Evolutionary conservation across 2,888 invertebrate genomes (phyloP), one percentile per base, ranked within the genome.

Genomic region (Leptinotarsa rubiginosa): DNA sequence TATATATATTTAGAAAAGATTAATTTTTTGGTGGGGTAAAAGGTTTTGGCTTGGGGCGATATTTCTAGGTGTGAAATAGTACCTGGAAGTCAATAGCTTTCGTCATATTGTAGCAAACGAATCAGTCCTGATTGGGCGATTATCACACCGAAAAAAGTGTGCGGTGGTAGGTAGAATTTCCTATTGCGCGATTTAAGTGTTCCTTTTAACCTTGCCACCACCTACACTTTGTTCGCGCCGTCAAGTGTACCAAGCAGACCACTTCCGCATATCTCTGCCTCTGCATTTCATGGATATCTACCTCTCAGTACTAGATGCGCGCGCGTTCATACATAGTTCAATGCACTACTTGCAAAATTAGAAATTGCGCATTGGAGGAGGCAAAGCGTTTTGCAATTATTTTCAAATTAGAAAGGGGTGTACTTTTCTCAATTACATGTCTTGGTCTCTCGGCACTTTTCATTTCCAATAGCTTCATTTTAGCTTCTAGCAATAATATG

Each of bases 261-360:
- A 70, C 64, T 71, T 71, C 70, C 70, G 70, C 65, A 65, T 70
- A 62, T 70, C 70, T 62, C 47, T 18, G 64, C 70, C 47, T 16
- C 18, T 41, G 25, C 70, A 49, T 18, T 52, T 25, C 52, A 71
- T 49, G 22, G 64, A 64, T 31, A n/a, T 47, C 18, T 52, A 16
- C 62, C 18, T 50, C 64, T 66, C 18, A 69, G 41, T 52, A 69
- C 47, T 62, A 62, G 64, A 25, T 64, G 76, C 77, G 78, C 77
- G 77, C 78, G 79, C 79, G 73, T 15, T 50, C 64, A 47, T 12
- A 41, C 74, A 62, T 75, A 72, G 80, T 81, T 79, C 79, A 79
- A 70, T 78, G 80, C 74, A 74, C 77, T 73, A 74, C 71, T 79
- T 78, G 79, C 78, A 76, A 77, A 79, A 80, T 76, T 78, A 78